These are phyloP conservation scores for Pelecanus crispus DNA, from an alignment of 2,113 vertebrate species.

Conservation along the genomic window DNA sequence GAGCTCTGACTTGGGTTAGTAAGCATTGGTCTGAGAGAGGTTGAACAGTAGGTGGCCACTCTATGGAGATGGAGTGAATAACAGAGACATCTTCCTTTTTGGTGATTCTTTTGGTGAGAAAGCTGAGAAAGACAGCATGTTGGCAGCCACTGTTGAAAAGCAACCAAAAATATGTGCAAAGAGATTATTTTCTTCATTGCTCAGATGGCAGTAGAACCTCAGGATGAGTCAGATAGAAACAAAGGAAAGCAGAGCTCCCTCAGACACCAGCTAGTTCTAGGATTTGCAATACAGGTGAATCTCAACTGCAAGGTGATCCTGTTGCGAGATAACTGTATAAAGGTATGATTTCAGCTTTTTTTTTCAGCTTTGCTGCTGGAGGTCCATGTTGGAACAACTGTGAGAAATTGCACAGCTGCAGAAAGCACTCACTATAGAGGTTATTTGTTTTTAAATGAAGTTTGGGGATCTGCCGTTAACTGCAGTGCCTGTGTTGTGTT, in stretches of 20 bases:
- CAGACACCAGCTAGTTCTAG: background rate
- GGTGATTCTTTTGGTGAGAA: background rate
- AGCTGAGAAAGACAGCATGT: background rate
- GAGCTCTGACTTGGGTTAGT: background rate
- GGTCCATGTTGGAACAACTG: background rate
- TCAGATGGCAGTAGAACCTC: background rate
- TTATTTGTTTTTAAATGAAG: background rate
- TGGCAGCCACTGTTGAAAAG: background rate
- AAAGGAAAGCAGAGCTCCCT: background rate
- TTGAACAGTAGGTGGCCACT: background rate
- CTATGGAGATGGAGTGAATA: rapidly evolving
- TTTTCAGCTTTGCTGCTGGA: background rate
- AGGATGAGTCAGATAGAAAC: background rate
- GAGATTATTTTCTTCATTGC: background rate
- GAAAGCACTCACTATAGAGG: rapidly evolving
- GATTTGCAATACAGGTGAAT: rapidly evolving
- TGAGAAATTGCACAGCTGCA: background rate
- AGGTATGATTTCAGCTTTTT: background rate
- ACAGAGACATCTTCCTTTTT: background rate
- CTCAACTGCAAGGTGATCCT: background rate
- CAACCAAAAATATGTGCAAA: background rate
- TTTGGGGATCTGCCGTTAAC: rapidly evolving
- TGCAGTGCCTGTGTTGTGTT: background rate
- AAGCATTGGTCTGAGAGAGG: background rate
- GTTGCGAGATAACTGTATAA: rapidly evolving